Evolutionary conservation across 1,140 invertebrate species (phyloP).

Genomic region (Drosophila sproati): DNA sequence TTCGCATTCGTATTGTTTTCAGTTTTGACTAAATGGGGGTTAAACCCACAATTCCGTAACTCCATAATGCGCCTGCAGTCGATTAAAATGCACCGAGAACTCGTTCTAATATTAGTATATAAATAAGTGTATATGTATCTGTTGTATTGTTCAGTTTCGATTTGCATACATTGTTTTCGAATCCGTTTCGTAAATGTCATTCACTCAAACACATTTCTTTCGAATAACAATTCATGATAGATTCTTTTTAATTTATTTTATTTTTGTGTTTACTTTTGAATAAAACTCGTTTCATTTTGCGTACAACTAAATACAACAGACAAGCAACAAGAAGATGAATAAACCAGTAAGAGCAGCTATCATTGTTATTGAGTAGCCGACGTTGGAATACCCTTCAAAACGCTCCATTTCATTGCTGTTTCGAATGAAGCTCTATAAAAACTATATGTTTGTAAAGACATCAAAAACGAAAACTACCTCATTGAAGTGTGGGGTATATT

Average conservation of each 20-base stretch:
- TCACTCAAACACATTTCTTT: conserved; percentile 24
- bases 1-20: conserved; percentile 14
- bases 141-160: no score
- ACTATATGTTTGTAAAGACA: neutral
- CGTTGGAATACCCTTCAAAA: neutral
- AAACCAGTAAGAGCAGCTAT: conserved; percentile 28
- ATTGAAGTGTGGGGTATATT: neutral
- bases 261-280: conserved; percentile 38
- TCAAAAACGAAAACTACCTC: neutral
- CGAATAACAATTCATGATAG: neutral
- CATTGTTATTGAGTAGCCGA: conserved; percentile 2
- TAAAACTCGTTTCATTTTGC: conserved; percentile 65
- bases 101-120: neutral
- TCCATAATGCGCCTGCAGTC: conserved; percentile 18
- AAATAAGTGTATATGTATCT: no score
- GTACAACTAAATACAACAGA: conserved; percentile 33
- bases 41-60: conserved; percentile 38
- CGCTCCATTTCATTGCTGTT: neutral
- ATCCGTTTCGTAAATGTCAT: no score
- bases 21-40: conserved; percentile 14
- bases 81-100: conserved; percentile 3
- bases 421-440: neutral
- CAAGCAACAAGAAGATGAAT: conserved; percentile 24
- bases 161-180: no score
- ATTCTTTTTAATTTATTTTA: conserved; percentile 13